Conservation (phyloP, 2,888 invertebrate species). For the Catonia carolina region DNA sequence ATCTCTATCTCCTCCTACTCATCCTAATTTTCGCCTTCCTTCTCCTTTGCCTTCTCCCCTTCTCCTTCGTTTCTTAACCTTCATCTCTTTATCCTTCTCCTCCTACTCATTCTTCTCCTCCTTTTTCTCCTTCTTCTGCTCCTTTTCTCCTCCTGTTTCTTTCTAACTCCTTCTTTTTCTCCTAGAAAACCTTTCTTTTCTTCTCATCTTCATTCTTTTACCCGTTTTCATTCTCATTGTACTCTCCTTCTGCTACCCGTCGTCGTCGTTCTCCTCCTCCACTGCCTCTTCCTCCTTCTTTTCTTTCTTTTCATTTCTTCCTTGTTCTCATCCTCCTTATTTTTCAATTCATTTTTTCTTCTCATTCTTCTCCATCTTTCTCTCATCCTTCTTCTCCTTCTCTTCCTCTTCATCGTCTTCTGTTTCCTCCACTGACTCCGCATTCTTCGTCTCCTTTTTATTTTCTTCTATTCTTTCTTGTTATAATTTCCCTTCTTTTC, state of each 20-base stretch:
- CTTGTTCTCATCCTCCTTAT: not conserved
- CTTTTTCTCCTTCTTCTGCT: conserved; percentile 10
- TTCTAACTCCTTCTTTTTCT: not conserved
- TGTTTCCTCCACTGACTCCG: not conserved
- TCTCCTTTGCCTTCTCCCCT: not conserved
- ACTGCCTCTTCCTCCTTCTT: not conserved
- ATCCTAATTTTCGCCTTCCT: not conserved
- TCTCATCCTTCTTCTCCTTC: not conserved
- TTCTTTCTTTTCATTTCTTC: not conserved
- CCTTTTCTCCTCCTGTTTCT: not conserved
- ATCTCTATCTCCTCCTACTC: not conserved
- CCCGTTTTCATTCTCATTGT: not conserved
- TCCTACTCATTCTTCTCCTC: not conserved
- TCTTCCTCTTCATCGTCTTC: not conserved
- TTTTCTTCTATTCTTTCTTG: not conserved
- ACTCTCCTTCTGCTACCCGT: not conserved
- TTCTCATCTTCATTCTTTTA: not conserved
- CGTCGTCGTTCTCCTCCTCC: not conserved
- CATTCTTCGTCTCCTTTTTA: not conserved
- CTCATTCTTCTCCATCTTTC: not conserved
- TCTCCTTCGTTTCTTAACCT: conserved; percentile 1
- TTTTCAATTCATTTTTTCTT: not conserved
- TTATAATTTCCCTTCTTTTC: too few relatives aligned
- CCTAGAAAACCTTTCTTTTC: not conserved
- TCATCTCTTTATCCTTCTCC: conserved; percentile 6